Base-by-base conservation (phyloP, 1,140 invertebrate species). In the Stegodyphus mimosarum region DNA sequence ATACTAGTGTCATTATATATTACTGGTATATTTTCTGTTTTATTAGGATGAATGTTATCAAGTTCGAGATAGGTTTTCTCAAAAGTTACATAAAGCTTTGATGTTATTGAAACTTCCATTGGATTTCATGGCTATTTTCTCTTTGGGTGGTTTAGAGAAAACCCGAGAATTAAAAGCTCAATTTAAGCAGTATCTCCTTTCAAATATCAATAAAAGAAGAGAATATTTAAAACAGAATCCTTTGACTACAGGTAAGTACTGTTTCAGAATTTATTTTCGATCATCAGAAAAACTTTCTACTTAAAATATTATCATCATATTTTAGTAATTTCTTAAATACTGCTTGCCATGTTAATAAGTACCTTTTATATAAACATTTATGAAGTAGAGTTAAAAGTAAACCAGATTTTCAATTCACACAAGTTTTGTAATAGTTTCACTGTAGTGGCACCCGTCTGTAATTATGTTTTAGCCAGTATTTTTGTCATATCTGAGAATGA, bases 61-160 rank as follows among this genome's bases (percentile, higher is more conserved):
- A 74, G 87, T 86, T 6, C 92, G 97, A 88, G 95, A 98, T 91
- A 93, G 94, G 63, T 99, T 99, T 91, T 94, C 96, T 10, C 92
- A 93, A 11, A 99, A 99, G 91, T 91, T 99, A 69, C 96, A 99
- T 90, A 98, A 98, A 92, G 96, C 96, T 75, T 91, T 95, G 48
- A 92, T 94, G 9, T 92, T 88, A 7, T 86, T 92, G 69, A 89
- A 89, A 70, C 92, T 99, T 71, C 97, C 97, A 3, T 90, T 99
- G 73, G 97, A 99, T 91, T 99, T 99, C 91, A 98, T 99, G 97
- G 96, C 96, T 52, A 96, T 97, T 90, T 98, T 99, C 91, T 95
- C 94, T 9, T 91, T 99, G 51, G 95, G 91, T 81, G 97, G 96
- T 10, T 60, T 86, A 10, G 83, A 87, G 60, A 85, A 86, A 77